Conservation (phyloP, 2,797 vertebrate species). For the Lithobates sylvaticus region DNA sequence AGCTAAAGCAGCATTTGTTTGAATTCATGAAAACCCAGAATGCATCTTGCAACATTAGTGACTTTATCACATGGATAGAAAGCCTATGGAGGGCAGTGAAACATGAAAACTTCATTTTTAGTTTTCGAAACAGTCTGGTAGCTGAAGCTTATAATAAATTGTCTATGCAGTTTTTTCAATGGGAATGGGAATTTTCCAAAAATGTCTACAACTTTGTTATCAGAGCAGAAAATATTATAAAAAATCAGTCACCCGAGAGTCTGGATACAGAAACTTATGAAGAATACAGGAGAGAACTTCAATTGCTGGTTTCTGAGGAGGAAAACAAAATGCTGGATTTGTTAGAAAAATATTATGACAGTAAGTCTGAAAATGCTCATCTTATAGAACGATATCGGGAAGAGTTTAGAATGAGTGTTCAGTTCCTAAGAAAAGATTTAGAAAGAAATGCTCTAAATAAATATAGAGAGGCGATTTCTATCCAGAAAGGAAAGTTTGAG, state of each 20-base stretch:
- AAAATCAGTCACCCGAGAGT: slow-evolving; percentile 31
- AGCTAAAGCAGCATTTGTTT: slow-evolving; percentile 75
- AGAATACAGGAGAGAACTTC: slow-evolving; percentile 64
- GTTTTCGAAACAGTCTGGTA: slow-evolving; percentile 71
- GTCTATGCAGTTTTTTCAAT: slow-evolving; percentile 69
- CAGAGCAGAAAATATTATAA: slow-evolving; percentile 64
- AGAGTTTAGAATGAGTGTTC: slow-evolving; percentile 68
- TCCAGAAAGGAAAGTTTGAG: slow-evolving; percentile 48
- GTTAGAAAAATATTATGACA: slow-evolving; percentile 68
- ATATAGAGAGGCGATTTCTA: slow-evolving; percentile 67
- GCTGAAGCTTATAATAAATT: slow-evolving; percentile 75
- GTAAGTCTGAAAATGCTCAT: slow-evolving; percentile 54
- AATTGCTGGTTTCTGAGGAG: slow-evolving; percentile 66
- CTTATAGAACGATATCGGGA: slow-evolving; percentile 65
- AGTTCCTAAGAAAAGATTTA: slow-evolving; percentile 65
- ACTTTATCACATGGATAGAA: slow-evolving; percentile 76
- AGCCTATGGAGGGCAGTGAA: slow-evolving; percentile 76
- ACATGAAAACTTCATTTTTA: slow-evolving; percentile 60
- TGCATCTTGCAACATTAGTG: slow-evolving; percentile 70
- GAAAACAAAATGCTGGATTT: slow-evolving; percentile 66
- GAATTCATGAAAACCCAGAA: slow-evolving; percentile 68
- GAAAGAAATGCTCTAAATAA: slow-evolving; percentile 65
- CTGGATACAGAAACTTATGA: slow-evolving; percentile 59
- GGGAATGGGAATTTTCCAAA: slow-evolving; percentile 68
- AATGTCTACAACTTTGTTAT: slow-evolving; percentile 73